Evolutionary conservation across 2,113 vertebrate genomes (phyloP).

Genomic region (Lonchura striata): DNA sequence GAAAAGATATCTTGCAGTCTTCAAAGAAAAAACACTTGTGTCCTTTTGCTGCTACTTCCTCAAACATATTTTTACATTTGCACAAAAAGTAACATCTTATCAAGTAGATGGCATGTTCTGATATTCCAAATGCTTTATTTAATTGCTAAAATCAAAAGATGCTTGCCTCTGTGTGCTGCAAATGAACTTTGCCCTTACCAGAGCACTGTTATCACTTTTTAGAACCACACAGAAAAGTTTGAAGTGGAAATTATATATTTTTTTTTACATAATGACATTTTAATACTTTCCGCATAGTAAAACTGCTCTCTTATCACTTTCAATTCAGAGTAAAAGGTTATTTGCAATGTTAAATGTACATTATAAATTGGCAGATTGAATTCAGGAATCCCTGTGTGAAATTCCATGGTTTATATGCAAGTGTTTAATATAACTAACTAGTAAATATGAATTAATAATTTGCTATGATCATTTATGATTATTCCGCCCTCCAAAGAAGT

Average conservation of each 20-base stretch:
- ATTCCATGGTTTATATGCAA: background rate
- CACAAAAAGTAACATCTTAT: background rate
- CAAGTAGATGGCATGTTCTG: background rate
- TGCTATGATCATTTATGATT: background rate
- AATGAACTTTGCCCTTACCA: slow-evolving; percentile 6
- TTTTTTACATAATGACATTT: background rate
- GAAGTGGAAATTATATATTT: background rate
- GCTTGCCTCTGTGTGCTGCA: background rate
- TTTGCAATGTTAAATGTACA: background rate
- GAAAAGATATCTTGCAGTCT: background rate
- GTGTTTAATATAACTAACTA: background rate
- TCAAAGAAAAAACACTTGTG: background rate
- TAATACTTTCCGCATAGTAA: background rate
- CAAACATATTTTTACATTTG: background rate
- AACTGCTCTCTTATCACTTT: background rate
- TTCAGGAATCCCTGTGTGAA: background rate
- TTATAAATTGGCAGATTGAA: background rate
- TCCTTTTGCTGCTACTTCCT: background rate
- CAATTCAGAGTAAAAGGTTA: background rate
- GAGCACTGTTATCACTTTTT: background rate
- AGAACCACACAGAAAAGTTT: background rate
- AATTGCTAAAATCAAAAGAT: background rate
- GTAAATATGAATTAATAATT: background rate
- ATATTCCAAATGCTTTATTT: background rate
- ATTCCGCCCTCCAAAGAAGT: background rate